Evolutionary conservation across 2,113 vertebrate genomes (phyloP).

Genomic region (Ariopsis seemanni): DNA sequence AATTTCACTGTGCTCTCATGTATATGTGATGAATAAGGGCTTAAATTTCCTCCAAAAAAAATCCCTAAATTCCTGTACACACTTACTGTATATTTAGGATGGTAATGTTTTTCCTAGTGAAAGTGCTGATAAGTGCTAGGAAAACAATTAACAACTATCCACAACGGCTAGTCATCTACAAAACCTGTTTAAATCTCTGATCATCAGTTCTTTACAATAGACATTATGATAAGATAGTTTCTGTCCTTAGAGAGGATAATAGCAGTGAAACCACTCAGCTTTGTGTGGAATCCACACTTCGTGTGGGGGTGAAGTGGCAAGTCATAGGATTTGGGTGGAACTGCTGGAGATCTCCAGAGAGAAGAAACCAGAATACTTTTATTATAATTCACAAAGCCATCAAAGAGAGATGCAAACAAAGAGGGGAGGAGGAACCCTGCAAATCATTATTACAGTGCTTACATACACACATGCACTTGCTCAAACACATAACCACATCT

Average conservation of each 20-base stretch:
- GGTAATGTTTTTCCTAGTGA: neutral
- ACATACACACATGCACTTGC: slow-evolving; percentile 19
- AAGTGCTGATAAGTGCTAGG: neutral
- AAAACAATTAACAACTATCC: neutral
- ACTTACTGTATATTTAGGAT: neutral
- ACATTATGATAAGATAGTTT: slow-evolving; percentile 15
- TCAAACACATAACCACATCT: slow-evolving; percentile 6
- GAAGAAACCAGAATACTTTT: slow-evolving; percentile 35
- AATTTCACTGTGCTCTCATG: no score
- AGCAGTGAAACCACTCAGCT: slow-evolving; percentile 32
- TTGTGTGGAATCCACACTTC: slow-evolving; percentile 21
- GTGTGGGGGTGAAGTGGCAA: neutral
- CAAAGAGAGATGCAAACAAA: slow-evolving; percentile 36
- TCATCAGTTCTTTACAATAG: slow-evolving; percentile 20
- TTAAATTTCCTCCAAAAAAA: no score
- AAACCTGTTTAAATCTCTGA: neutral
- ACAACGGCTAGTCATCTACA: neutral
- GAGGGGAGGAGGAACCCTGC: slow-evolving; percentile 32
- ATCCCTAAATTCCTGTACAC: no score
- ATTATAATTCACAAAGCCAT: slow-evolving; percentile 41
- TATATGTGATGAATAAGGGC: no score
- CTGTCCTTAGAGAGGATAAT: slow-evolving; percentile 20
- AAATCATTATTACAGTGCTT: slow-evolving; percentile 30
- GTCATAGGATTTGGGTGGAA: slow-evolving; percentile 13
- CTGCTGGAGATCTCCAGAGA: slow-evolving; percentile 16